Evolutionary conservation across 2,888 invertebrate genomes (phyloP).

Genomic region (Coecobrya sp.): DNA sequence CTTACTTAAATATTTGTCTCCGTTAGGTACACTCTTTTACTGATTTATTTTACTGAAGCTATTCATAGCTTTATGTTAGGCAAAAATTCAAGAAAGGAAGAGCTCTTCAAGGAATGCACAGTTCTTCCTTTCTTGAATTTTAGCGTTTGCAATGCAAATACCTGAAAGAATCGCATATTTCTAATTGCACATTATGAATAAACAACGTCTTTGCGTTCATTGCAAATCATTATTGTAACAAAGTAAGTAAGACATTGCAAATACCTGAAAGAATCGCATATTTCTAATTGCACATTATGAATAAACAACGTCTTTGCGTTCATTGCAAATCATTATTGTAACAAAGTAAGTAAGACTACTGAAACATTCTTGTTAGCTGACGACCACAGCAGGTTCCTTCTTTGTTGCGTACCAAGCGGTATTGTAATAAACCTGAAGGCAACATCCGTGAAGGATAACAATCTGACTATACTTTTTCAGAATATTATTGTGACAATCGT

Average conservation of each 20-base stretch:
- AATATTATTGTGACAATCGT: not conserved
- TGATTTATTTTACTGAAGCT: too few species aligned
- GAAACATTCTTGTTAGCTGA: slow-evolving; percentile 10
- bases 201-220: not conserved
- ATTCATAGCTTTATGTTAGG: too few species aligned
- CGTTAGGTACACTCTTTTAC: too few species aligned
- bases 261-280: not conserved
- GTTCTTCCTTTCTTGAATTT: too few species aligned
- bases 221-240: not conserved
- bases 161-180: not conserved
- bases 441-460: slow-evolving; percentile 1
- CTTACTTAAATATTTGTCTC: too few species aligned
- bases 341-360: slow-evolving; percentile 18
- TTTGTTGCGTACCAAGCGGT: not conserved
- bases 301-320: not conserved
- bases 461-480: too few species aligned
- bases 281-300: not conserved
- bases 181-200: not conserved
- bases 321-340: not conserved
- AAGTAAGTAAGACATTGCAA: slow-evolving; percentile 30
- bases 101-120: too few species aligned
- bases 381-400: slow-evolving; percentile 12
- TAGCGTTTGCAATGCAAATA: too few species aligned
- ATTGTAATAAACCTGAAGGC: not conserved
- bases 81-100: too few species aligned